Evolutionary conservation across 1,140 invertebrate species (phyloP).

Genomic region (Cepaea nemoralis): DNA sequence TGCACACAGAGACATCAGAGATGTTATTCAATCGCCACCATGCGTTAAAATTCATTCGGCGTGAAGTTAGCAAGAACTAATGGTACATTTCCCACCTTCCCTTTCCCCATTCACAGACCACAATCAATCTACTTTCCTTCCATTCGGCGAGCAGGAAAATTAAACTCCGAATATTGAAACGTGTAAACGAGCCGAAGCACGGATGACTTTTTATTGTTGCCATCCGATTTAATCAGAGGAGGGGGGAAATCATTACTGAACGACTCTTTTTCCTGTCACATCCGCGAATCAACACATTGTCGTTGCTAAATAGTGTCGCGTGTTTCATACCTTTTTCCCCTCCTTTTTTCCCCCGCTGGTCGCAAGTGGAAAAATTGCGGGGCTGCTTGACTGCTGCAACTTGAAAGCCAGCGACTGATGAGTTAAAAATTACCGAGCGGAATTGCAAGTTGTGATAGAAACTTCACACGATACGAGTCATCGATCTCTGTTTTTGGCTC

Average conservation of each 20-base stretch:
- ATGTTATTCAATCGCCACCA: not conserved
- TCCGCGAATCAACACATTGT: constrained; percentile 18
- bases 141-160: constrained; percentile 12
- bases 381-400: constrained; percentile 5
- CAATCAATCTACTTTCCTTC: constrained; percentile 6
- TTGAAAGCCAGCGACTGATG: constrained; percentile 19
- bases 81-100: constrained; percentile 12
- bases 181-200: constrained; percentile 13
- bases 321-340: constrained; percentile 19
- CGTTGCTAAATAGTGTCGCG: constrained; percentile 7
- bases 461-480: constrained; percentile 22
- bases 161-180: constrained; percentile 8
- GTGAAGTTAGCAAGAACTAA: constrained; percentile 18
- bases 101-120: not conserved
- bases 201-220: constrained; percentile 16
- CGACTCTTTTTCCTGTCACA: constrained; percentile 16
- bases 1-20: not conserved
- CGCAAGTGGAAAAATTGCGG: not conserved
- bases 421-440: constrained; percentile 21
- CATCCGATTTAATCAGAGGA: constrained; percentile 1
- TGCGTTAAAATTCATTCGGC: constrained; percentile 17
- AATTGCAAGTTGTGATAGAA: constrained; percentile 12
- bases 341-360: constrained; percentile 8
- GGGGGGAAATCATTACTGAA: constrained; percentile 8
- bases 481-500: not conserved